Conservation (phyloP, 2,113 vertebrate species). For the Ploceus nigricollis region DNA sequence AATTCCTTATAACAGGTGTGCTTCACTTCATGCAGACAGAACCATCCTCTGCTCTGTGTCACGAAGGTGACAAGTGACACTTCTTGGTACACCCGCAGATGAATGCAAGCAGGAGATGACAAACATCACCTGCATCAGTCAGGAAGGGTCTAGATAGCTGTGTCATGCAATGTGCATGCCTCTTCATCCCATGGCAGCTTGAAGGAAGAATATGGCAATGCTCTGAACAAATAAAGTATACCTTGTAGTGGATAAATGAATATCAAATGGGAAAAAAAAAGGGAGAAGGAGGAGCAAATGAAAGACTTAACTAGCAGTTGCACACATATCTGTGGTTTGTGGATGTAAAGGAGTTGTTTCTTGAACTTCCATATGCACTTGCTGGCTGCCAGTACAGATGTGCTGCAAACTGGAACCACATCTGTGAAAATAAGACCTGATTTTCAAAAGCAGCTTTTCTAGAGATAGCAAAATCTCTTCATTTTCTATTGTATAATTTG, state of each 20-base stretch:
- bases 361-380: background rate
- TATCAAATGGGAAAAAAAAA: background rate
- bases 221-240: background rate
- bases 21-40: background rate
- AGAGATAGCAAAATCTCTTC: background rate
- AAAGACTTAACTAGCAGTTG: background rate
- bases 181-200: background rate
- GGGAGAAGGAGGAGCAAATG: background rate
- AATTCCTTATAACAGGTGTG: background rate
- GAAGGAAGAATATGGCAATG: background rate
- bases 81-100: background rate
- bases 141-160: background rate
- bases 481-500: background rate
- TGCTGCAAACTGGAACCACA: background rate
- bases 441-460: background rate
- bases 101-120: background rate
- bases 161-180: fast-evolving
- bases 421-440: background rate
- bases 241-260: background rate
- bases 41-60: background rate
- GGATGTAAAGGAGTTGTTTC: background rate
- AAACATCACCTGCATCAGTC: background rate
- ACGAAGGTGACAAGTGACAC: background rate
- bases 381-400: background rate
- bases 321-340: background rate